Evolutionary conservation across 2,113 vertebrate species (phyloP).

Genomic region (Sinosuthora webbiana): DNA sequence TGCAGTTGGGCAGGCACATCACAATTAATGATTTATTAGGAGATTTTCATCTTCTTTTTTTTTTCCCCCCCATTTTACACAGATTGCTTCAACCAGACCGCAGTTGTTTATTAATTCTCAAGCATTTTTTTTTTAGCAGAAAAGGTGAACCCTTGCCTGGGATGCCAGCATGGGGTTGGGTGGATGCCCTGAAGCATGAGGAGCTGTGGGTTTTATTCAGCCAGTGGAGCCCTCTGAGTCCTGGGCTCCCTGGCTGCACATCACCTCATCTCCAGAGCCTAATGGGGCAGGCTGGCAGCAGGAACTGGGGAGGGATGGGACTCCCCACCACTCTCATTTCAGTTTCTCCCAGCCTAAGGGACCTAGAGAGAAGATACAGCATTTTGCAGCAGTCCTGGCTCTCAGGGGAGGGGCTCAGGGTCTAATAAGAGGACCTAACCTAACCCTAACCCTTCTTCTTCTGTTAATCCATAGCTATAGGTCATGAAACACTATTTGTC

Average conservation of each 20-base stretch:
- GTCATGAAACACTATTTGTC: neutral
- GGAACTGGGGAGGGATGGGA: neutral
- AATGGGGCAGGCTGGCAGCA: neutral
- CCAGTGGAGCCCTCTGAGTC: neutral
- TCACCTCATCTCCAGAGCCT: fast-evolving
- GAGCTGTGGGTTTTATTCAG: neutral
- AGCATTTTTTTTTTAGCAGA: neutral
- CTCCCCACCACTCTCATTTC: neutral
- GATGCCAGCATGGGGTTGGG: neutral
- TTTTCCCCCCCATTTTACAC: neutral
- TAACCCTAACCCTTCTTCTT: neutral
- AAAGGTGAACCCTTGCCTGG: neutral
- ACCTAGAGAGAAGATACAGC: neutral
- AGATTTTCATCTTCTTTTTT: neutral
- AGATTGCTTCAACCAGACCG: neutral
- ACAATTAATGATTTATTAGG: slow-evolving; percentile 63
- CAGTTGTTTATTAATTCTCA: slow-evolving; percentile 17
- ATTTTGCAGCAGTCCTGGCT: neutral
- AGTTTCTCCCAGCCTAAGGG: neutral
- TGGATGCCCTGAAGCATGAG: fast-evolving
- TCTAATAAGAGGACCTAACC: neutral
- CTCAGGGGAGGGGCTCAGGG: neutral
- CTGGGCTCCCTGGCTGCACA: neutral
- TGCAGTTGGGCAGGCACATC: slow-evolving; percentile 52
- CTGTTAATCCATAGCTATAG: neutral